phyloP scores from a whole-genome alignment of 1,140 invertebrate genomes.

The Coelopa frigida region DNA sequence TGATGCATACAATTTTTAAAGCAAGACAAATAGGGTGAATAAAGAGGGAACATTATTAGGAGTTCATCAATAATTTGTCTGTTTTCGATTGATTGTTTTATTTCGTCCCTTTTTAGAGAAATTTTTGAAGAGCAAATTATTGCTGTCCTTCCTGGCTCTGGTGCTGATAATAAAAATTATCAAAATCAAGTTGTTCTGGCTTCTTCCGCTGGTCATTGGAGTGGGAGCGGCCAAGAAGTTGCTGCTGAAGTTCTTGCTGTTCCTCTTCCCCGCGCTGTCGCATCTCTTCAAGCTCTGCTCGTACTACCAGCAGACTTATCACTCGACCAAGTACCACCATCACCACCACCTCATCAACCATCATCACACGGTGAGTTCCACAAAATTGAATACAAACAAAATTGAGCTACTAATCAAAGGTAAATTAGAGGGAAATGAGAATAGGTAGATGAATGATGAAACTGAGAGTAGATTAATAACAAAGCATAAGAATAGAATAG shows the following conservation, averaged over 20 bases:
- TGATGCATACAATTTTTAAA: no score
- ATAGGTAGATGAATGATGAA: neutral
- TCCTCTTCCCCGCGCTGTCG: slow-evolving; percentile 70
- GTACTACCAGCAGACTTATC: slow-evolving; percentile 64
- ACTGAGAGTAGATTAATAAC: no score
- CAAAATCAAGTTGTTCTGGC: slow-evolving; percentile 67
- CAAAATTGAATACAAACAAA: neutral
- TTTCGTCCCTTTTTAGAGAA: slow-evolving; percentile 55
- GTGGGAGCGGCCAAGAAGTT: slow-evolving; percentile 74
- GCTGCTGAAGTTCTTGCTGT: slow-evolving; percentile 68
- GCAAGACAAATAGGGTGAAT: no score
- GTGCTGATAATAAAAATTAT: slow-evolving; percentile 72
- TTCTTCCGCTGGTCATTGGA: slow-evolving; percentile 65
- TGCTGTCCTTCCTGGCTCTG: slow-evolving; percentile 64
- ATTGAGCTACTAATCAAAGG: neutral
- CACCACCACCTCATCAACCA: slow-evolving; percentile 68
- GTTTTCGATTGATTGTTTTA: slow-evolving; percentile 5
- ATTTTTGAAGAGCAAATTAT: slow-evolving; percentile 64
- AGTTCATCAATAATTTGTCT: neutral
- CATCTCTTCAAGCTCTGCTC: slow-evolving; percentile 78
- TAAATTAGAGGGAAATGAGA: neutral
- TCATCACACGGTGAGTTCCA: slow-evolving; percentile 51
- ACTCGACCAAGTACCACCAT: slow-evolving; percentile 67
- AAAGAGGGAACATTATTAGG: neutral
- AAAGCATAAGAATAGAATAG: no score